These are phyloP conservation scores for Selene dorsalis DNA, from an alignment of 2,797 vertebrate species.

Conservation along the genomic window DNA sequence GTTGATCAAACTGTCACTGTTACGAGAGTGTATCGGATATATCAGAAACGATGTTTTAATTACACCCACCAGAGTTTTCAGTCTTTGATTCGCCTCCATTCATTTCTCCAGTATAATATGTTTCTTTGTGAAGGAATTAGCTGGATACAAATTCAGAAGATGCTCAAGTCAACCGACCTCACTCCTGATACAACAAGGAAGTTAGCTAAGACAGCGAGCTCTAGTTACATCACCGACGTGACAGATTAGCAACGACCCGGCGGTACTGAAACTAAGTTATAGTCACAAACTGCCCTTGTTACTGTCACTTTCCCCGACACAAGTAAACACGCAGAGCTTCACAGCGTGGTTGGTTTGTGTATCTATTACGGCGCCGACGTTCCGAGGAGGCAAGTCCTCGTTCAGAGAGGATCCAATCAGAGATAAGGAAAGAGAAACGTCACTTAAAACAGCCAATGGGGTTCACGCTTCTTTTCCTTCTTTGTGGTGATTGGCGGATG, in stretches of 20 bases:
- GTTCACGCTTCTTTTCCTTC: conserved; percentile 14
- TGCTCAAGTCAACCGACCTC: background rate
- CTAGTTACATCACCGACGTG: background rate
- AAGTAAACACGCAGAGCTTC: background rate
- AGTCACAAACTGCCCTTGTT: too few species aligned
- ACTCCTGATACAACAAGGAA: background rate
- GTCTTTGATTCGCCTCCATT: background rate
- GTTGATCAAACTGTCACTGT: too few species aligned
- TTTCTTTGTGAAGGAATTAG: background rate
- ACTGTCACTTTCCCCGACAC: fast-evolving
- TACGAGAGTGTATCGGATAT: background rate
- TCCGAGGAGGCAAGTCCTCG: fast-evolving
- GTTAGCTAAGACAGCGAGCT: background rate
- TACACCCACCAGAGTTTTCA: conserved; percentile 42
- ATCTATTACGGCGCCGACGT: background rate
- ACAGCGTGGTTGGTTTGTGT: background rate
- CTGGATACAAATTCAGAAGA: background rate
- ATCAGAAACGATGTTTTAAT: background rate
- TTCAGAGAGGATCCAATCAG: conserved; percentile 24
- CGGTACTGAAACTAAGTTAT: background rate
- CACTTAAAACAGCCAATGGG: conserved; percentile 2
- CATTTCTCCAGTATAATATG: conserved; percentile 12
- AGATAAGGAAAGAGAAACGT: fast-evolving
- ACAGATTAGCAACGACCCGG: fast-evolving
- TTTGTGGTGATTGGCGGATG: background rate